A percentile compares a stretch with the other conserved stretches of the same genome.
These are phyloP conservation scores for Homalodisca vitripennis DNA, from an alignment of 1,140 invertebrate genomes.

Conservation along the genomic window DNA sequence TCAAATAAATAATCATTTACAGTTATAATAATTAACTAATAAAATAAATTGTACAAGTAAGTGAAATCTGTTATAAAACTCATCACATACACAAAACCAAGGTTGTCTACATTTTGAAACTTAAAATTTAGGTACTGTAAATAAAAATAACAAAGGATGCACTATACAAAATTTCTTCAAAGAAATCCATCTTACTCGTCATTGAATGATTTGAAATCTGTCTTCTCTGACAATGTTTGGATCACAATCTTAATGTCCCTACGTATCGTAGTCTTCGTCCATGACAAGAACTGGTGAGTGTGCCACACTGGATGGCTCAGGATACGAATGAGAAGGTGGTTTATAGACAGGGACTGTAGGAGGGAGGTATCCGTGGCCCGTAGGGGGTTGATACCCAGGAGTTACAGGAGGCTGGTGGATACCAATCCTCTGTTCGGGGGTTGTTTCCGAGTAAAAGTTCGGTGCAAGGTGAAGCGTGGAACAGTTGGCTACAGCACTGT, in stretches of 20 bases:
- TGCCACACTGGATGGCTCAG: background rate
- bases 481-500: background rate
- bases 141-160: no score
- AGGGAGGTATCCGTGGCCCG: background rate
- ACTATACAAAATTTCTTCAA: no score
- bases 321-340: background rate
- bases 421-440: background rate
- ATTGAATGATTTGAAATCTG: no score
- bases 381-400: background rate
- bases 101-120: no score
- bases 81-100: no score
- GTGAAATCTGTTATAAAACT: no score
- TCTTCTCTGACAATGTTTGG: no score
- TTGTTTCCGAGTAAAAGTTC: constrained; percentile 12
- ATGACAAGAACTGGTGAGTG: background rate
- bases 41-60: no score
- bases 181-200: no score
- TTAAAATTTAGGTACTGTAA: no score
- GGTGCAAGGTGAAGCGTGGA: background rate
- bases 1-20: no score
- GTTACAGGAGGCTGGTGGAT: constrained; percentile 2
- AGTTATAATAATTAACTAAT: no score
- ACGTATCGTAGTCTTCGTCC: constrained; percentile 17
- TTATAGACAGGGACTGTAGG: background rate
- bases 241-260: background rate